These are phyloP conservation scores for Lynx canadensis DNA, from an alignment of 2,113 vertebrate genomes.

Conservation along the genomic window DNA sequence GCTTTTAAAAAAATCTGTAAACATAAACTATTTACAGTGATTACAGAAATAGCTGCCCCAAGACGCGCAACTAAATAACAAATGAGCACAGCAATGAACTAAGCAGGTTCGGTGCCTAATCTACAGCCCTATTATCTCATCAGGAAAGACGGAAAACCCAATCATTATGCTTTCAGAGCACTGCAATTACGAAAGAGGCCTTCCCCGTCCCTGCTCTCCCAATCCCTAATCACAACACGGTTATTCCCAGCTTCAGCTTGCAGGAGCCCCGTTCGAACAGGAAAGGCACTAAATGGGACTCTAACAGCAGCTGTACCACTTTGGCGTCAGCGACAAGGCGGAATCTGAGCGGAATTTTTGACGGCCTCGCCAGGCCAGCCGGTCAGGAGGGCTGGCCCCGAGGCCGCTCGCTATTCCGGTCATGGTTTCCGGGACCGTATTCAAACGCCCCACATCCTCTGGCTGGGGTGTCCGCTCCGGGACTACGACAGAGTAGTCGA, in stretches of 20 bases:
- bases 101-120: neutral
- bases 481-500: neutral
- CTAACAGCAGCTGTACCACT: slow-evolving; percentile 63
- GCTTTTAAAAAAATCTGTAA: slow-evolving; percentile 35
- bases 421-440: neutral
- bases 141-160: slow-evolving; percentile 49
- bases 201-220: neutral
- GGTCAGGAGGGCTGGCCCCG: slow-evolving; percentile 37
- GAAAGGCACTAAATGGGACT: slow-evolving; percentile 73
- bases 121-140: slow-evolving; percentile 57
- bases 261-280: slow-evolving; percentile 44
- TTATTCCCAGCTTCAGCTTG: neutral
- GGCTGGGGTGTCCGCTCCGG: neutral
- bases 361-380: slow-evolving; percentile 5
- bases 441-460: neutral
- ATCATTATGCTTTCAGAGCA: slow-evolving; percentile 45
- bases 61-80: neutral
- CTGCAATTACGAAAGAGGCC: slow-evolving; percentile 23
- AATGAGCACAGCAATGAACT: neutral
- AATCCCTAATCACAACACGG: slow-evolving; percentile 40
- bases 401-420: neutral
- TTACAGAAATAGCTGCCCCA: slow-evolving; percentile 50
- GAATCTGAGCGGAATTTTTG: slow-evolving; percentile 65
- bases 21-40: slow-evolving; percentile 50
- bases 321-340: slow-evolving; percentile 64